Evolutionary conservation across 2,113 vertebrate species (phyloP).

Genomic region (Struthio camelus): DNA sequence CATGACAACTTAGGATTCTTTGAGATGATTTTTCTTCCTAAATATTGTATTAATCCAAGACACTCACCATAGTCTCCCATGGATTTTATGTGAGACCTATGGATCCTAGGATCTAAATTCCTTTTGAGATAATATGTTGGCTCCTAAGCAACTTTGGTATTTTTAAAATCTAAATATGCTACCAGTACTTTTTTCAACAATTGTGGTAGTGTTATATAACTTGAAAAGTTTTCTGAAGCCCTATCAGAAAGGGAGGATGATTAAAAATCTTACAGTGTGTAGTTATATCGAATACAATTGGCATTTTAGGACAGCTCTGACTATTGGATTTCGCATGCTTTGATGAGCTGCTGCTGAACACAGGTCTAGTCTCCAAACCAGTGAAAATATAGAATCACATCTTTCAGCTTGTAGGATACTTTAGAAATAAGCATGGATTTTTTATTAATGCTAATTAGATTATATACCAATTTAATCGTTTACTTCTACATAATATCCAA

Average conservation of each 20-base stretch:
- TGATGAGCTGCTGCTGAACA: neutral
- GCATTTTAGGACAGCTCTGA: neutral
- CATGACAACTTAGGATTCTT: neutral
- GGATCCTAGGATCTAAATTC: neutral
- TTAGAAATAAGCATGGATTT: neutral
- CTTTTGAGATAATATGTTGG: neutral
- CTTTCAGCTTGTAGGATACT: neutral
- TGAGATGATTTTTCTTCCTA: neutral
- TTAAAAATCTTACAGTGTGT: neutral
- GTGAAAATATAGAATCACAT: neutral
- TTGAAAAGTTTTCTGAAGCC: neutral
- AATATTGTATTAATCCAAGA: neutral
- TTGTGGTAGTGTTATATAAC: neutral
- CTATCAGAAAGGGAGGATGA: neutral
- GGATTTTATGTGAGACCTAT: neutral
- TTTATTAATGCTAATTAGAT: neutral
- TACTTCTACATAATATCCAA: neutral
- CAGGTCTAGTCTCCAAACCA: neutral
- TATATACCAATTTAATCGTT: neutral
- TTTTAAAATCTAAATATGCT: neutral
- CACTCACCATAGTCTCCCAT: neutral
- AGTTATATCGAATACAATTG: neutral
- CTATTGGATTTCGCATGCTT: neutral
- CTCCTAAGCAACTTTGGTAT: neutral
- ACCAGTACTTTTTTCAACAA: neutral